Conservation (phyloP, 2,888 invertebrate genomes). For the Hedychridium roseum region DNA sequence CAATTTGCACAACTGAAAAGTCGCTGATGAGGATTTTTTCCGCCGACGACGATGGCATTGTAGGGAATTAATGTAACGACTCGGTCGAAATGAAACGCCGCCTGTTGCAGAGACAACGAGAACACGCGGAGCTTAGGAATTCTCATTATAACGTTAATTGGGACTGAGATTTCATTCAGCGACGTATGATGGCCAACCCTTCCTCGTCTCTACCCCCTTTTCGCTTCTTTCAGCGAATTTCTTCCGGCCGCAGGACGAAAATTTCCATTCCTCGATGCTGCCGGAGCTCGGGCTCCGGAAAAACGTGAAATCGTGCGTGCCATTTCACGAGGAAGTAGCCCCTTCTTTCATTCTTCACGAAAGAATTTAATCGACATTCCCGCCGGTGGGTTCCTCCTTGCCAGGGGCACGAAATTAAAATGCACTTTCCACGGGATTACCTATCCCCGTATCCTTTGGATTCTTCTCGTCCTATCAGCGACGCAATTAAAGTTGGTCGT, state of each 20-base stretch:
- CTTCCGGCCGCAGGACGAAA: not conserved
- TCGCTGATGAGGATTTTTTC: too few species aligned
- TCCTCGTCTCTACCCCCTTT: not conserved
- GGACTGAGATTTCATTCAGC: conserved; percentile 17
- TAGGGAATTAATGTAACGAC: too few species aligned
- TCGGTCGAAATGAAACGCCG: too few species aligned
- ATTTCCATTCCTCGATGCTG: not conserved
- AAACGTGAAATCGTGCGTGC: not conserved
- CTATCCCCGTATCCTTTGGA: conserved; percentile 4
- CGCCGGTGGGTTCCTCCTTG: conserved; percentile 14
- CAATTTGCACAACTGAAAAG: too few species aligned
- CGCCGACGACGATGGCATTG: too few species aligned
- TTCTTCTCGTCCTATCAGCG: too few species aligned
- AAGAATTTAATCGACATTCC: conserved; percentile 46
- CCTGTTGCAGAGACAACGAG: not conserved
- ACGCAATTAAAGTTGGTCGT: too few species aligned
- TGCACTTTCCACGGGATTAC: conserved; percentile 22
- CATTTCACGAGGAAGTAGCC: not conserved
- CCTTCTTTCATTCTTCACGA: too few species aligned
- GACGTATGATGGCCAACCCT: too few species aligned
- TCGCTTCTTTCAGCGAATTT: not conserved
- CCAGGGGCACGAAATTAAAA: conserved; percentile 22
- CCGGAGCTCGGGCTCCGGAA: too few species aligned
- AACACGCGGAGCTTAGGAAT: conserved; percentile 6
- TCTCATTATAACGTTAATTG: conserved; percentile 19